These are phyloP conservation scores for Cotesia chilonis DNA, from an alignment of 1,140 invertebrate species.

Conservation along the genomic window DNA sequence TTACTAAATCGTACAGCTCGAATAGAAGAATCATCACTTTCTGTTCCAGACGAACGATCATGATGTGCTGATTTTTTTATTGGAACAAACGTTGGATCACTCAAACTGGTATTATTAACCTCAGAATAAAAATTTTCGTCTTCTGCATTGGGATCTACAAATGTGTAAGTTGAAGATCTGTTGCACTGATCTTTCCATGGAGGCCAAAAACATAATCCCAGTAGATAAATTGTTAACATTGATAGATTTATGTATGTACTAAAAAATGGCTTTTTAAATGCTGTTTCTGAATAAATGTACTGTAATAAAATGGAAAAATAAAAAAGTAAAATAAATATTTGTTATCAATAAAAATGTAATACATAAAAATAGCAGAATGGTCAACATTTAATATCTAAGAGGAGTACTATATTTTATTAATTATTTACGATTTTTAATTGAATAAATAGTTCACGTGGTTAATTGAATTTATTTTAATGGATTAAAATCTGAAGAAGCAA, in stretches of 20 bases:
- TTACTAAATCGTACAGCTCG: conserved; percentile 84
- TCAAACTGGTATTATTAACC: conserved; percentile 70
- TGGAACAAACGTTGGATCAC: conserved; percentile 84
- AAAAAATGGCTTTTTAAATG: conserved; percentile 88
- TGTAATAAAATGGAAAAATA: conserved; percentile 63
- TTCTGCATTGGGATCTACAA: conserved; percentile 73
- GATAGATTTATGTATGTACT: conserved; percentile 88
- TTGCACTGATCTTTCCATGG: conserved; percentile 84
- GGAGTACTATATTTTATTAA: no score
- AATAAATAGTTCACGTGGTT: no score
- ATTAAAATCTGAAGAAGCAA: no score
- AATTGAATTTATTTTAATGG: no score
- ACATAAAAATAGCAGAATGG: not conserved
- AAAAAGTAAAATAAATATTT: not conserved
- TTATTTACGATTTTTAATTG: no score
- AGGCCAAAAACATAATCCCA: conserved; percentile 83
- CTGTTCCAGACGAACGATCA: conserved; percentile 77
- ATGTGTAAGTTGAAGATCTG: conserved; percentile 72
- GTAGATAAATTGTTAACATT: conserved; percentile 85
- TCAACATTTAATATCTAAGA: no score
- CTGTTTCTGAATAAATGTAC: conserved; percentile 83
- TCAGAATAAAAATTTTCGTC: conserved; percentile 75
- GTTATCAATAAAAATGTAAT: conserved; percentile 4
- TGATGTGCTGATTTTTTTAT: conserved; percentile 77
- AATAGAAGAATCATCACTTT: conserved; percentile 83